Percentiles rank a stretch among this genome's conserved stretches.
phyloP scores from a whole-genome alignment of 2,113 vertebrate genomes.

The Vicugna pacos region DNA sequence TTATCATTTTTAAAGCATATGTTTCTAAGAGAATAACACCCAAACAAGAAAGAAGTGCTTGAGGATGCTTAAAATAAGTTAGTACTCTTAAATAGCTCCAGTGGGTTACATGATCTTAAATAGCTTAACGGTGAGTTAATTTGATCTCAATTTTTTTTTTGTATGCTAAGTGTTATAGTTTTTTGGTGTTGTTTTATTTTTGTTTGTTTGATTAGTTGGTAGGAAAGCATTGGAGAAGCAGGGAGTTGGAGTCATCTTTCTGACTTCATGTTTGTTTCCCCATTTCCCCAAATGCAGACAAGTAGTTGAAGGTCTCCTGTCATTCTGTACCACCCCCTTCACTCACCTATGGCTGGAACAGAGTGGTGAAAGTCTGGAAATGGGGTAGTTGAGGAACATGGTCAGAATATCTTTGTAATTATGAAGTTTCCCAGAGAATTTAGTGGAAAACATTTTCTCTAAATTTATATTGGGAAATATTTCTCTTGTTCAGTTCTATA shows the following conservation, averaged over 20 bases:
- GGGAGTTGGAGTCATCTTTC: neutral
- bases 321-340: neutral
- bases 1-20: neutral
- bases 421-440: neutral
- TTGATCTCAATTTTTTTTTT: neutral
- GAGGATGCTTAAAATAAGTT: constrained; percentile 25
- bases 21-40: constrained; percentile 52
- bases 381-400: neutral
- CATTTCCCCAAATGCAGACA: neutral
- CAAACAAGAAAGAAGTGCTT: neutral
- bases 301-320: neutral
- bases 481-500: neutral
- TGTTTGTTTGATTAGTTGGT: neutral
- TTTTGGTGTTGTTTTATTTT: neutral
- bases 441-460: neutral
- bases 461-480: neutral
- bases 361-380: neutral
- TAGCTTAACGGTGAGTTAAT: neutral
- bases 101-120: neutral
- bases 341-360: neutral
- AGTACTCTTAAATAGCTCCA: neutral
- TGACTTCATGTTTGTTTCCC: neutral
- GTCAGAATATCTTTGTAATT: neutral
- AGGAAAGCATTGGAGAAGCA: neutral
- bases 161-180: neutral